phyloP scores from a whole-genome alignment of 2,113 vertebrate genomes.

The Labeo rohita region DNA sequence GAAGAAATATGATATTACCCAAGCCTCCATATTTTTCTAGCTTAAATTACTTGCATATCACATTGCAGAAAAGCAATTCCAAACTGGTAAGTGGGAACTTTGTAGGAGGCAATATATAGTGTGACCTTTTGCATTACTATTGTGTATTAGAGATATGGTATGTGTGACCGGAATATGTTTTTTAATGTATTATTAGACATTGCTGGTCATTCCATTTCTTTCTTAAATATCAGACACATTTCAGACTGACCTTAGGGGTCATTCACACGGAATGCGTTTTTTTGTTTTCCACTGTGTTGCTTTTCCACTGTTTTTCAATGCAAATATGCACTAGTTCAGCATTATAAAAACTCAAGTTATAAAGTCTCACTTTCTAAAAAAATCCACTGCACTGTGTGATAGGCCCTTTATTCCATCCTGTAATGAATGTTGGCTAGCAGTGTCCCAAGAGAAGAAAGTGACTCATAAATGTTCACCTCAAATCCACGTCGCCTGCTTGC shows the following conservation, averaged over 20 bases:
- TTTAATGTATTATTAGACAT: neutral
- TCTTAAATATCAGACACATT: neutral
- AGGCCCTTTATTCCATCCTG: neutral
- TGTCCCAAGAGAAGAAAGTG: neutral
- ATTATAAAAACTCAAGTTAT: neutral
- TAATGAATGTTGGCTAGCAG: neutral
- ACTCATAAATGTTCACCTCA: neutral
- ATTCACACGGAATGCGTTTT: neutral
- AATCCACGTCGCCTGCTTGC: constrained; percentile 50
- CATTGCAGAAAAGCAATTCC: neutral
- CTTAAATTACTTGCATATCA: neutral
- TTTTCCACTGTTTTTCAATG: neutral
- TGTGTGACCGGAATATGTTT: neutral
- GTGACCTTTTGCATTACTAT: neutral
- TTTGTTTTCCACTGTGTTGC: neutral
- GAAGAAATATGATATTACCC: neutral
- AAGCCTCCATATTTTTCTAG: neutral
- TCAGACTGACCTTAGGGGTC: neutral
- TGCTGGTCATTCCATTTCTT: neutral
- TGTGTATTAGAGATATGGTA: neutral
- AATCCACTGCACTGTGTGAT: neutral
- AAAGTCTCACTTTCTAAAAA: neutral
- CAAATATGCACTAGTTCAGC: neutral
- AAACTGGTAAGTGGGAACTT: neutral
- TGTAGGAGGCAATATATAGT: neutral